Conservation (phyloP, 2,797 vertebrate genomes). For the Sternotherus odoratus region DNA sequence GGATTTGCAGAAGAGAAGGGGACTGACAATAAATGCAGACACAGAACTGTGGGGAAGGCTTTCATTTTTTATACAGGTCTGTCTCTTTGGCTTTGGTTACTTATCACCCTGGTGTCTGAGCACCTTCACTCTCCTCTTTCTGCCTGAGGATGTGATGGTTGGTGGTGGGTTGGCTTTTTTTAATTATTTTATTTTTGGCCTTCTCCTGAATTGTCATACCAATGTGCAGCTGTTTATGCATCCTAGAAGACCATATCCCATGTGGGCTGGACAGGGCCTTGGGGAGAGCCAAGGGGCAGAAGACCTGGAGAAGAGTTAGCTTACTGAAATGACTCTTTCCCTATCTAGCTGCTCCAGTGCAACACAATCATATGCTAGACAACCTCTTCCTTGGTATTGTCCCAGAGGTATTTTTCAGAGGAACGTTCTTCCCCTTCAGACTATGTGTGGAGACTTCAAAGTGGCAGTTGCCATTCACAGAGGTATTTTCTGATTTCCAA, state of each 20-base stretch:
- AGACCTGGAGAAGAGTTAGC: not conserved
- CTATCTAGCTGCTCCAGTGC: not conserved
- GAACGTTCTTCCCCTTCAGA: slow-evolving; percentile 30
- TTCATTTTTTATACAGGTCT: not conserved
- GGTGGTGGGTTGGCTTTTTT: not conserved
- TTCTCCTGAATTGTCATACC: not conserved
- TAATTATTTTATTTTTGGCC: not conserved
- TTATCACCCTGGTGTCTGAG: not conserved
- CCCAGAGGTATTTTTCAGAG: not conserved
- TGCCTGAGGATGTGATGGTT: not conserved
- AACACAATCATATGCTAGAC: slow-evolving; percentile 78
- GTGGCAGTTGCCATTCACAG: slow-evolving; percentile 62
- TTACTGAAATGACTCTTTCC: not conserved
- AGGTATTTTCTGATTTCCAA: slow-evolving; percentile 35
- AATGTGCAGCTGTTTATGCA: not conserved
- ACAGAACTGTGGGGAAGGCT: not conserved
- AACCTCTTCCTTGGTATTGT: slow-evolving; percentile 72
- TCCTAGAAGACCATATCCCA: not conserved
- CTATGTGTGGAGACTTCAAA: slow-evolving; percentile 35
- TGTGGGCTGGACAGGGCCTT: not conserved
- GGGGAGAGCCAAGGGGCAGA: not conserved
- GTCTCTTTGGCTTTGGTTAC: not conserved
- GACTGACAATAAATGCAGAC: not conserved
- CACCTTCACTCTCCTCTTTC: not conserved
- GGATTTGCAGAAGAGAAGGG: not conserved